Conservation (phyloP, 2,888 invertebrate species). For the Chrysopilus asiliformis region DNA sequence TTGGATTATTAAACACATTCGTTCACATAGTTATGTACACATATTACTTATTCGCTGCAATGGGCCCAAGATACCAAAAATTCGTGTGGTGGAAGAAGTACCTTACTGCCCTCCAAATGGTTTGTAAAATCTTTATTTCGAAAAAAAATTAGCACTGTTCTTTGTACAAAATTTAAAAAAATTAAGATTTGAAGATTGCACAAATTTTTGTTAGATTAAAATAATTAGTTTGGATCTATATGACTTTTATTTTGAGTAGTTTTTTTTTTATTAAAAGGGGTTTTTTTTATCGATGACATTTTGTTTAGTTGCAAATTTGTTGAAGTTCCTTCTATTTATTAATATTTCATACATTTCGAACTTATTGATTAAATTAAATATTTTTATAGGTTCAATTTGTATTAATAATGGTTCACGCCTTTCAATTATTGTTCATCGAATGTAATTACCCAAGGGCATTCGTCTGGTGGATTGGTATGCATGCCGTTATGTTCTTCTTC, state of each 20-base stretch:
- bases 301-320: too few relatives aligned
- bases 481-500: constrained; percentile 92
- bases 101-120: constrained; percentile 84
- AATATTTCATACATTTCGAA: constrained; percentile 4
- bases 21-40: constrained; percentile 96
- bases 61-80: constrained; percentile 73
- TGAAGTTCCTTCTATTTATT: constrained; percentile 1
- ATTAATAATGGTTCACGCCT: constrained; percentile 80
- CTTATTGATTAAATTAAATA: constrained; percentile 5
- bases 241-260: not conserved
- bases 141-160: constrained; percentile 2
- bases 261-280: not conserved
- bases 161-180: constrained; percentile 1
- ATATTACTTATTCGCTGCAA: constrained; percentile 82
- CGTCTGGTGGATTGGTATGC: constrained; percentile 92
- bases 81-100: constrained; percentile 96
- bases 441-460: constrained; percentile 90
- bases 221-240: not conserved
- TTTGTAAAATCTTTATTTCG: constrained; percentile 30
- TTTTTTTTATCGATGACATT: not conserved
- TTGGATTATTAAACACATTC: constrained; percentile 86
- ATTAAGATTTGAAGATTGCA: not conserved
- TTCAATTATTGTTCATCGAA: constrained; percentile 79
- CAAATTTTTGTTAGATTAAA: not conserved
- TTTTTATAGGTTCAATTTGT: constrained; percentile 68